Base-by-base conservation (phyloP, 2,113 vertebrate genomes). In the Numenius arquata region DNA sequence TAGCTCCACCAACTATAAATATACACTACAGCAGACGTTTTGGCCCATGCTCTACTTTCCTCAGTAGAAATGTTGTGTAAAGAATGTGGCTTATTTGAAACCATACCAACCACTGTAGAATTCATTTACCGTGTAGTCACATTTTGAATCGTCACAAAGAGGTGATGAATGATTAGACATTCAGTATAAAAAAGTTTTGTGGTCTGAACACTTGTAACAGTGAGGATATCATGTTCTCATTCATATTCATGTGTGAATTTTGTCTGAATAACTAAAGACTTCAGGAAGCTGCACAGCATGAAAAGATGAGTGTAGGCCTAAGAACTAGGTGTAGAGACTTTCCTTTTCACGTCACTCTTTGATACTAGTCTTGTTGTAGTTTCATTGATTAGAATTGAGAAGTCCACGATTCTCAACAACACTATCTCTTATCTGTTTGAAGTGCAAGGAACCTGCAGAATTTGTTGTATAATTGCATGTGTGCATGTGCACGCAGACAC, bases 401-500 rank as follows among this genome's bases (percentile, higher is more conserved):
- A 53, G 8, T 36, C 27, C n/a, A 41, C 22, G 45, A 1, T 26
- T 41, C 32, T 55, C 34, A 38, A 52, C 12, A 80, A 11, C 5
- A 27, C 11, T 41, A 23, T 23, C 22, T 74, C 63, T 63, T 25
- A 74, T 55, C 14, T 40, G 6, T 8, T 72, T 40, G 9, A 53
- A 50, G 30, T 20, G 38, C 22, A 82, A 78, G 15, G 12, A 56
- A 59, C 79, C 10, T 68, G 20, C 61, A 94, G 34, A 72, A 72
- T 55, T 47, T 47, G 10, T 21, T 55, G 2, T 29, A 8, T 9
- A 75, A 50, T 23, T 56, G 18, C 75, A 77, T 4, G 0, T 34
- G 38, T 2, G 2, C 30, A 27, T 0, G 2, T 3, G 0, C 2
- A 5, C 5, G 23, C 15, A 7, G 3, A 10, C 14, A 45, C 0